These are phyloP conservation scores for Anolis apletophallus DNA, from an alignment of 2,797 vertebrate genomes.

Conservation along the genomic window DNA sequence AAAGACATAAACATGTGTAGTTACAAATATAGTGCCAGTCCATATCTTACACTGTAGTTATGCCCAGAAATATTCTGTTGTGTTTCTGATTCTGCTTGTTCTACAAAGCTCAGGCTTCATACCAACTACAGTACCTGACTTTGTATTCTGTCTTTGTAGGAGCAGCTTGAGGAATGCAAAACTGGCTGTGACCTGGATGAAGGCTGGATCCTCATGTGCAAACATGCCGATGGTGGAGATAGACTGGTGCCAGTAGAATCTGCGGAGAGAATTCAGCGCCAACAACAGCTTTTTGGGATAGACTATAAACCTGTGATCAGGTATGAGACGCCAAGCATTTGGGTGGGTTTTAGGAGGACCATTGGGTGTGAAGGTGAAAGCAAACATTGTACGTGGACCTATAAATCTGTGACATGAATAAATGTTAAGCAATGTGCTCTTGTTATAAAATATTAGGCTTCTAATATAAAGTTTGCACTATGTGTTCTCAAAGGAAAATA, in stretches of 20 bases:
- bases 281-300: slow-evolving; percentile 95
- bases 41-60: not conserved
- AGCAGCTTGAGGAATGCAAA: slow-evolving; percentile 92
- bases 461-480: not conserved
- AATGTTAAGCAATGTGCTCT: not conserved
- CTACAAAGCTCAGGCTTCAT: not conserved
- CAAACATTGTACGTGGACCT: not conserved
- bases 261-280: slow-evolving; percentile 86
- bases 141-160: slow-evolving; percentile 76
- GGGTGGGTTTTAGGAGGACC: not conserved
- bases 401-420: not conserved
- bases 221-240: slow-evolving; percentile 92
- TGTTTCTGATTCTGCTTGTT: not conserved
- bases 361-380: not conserved
- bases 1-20: no score
- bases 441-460: not conserved
- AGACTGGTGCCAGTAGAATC: slow-evolving; percentile 93
- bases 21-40: no score
- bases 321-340: slow-evolving; percentile 57
- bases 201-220: slow-evolving; percentile 95
- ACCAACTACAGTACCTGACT: no score
- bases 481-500: not conserved
- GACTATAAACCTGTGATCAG: slow-evolving; percentile 91
- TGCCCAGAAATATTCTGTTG: not conserved
- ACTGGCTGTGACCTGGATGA: slow-evolving; percentile 88